Percentiles rank a stretch among this genome's conserved stretches.
Evolutionary conservation across 2,797 vertebrate genomes (phyloP).

Genomic region (Astyanax mexicanus): DNA sequence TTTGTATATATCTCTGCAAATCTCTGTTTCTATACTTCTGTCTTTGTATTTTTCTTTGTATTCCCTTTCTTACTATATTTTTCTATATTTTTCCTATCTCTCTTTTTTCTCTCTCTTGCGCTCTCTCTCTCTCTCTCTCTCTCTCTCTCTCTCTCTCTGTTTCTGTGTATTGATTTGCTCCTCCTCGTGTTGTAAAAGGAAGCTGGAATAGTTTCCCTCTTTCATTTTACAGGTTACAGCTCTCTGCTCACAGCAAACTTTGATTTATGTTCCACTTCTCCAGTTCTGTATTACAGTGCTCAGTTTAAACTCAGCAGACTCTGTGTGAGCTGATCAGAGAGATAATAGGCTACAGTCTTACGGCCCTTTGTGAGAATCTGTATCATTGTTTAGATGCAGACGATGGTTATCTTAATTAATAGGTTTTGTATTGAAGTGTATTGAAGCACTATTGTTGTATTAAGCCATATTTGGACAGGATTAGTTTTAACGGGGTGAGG

Average conservation of each 20-base stretch:
- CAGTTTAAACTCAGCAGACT: background rate
- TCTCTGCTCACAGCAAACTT: slow-evolving; percentile 64
- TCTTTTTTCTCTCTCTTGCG: no score
- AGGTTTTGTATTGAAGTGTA: background rate
- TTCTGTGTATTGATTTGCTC: slow-evolving; percentile 72
- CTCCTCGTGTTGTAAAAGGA: slow-evolving; percentile 71
- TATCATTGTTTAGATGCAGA: slow-evolving; percentile 37
- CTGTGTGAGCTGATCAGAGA: background rate
- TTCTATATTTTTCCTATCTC: slow-evolving; percentile 33
- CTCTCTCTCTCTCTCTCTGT: background rate
- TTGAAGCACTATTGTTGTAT: background rate
- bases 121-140: background rate
- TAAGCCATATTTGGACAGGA: no score
- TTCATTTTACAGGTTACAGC: slow-evolving; percentile 64
- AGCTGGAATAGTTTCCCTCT: slow-evolving; percentile 67
- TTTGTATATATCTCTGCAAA: no score
- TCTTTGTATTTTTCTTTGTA: no score
- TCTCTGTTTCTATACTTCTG: no score
- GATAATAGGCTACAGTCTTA: background rate
- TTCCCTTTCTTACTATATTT: no score
- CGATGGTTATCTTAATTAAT: background rate
- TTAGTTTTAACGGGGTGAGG: no score
- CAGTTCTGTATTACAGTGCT: background rate
- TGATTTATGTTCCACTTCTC: slow-evolving; percentile 65
- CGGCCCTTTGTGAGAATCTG: slow-evolving; percentile 19